Base-by-base conservation (phyloP, 2,113 vertebrate genomes). In the Phalacrocorax aristotelis region DNA sequence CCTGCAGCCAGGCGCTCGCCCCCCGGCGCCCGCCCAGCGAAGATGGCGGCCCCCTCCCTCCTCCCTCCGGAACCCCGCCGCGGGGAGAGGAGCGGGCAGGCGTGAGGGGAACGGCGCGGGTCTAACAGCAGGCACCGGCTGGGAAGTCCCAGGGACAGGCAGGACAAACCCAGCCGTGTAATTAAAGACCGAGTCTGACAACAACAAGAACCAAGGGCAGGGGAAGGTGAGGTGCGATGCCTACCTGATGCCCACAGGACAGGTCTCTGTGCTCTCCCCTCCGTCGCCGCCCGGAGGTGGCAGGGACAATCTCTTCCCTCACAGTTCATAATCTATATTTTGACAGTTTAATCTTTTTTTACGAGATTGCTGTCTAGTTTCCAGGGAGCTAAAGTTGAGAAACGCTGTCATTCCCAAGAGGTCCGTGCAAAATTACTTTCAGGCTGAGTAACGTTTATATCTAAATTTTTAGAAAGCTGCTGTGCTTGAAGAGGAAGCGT, bases 31-130 rank as follows among this genome's bases (percentile, higher is more conserved):
- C 72, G 58, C 90, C 42, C 42, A 4, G 27, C 1, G 92, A 95
- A 95, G 51, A 91, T 95, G 94, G 96, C 95, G 92, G 87, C 69
- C 76, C 87, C 82, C 48, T 60, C 49, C 54, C n/a, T 76, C 8
- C 29, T 2, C 34, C 51, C 38, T 34, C 36, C 51, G 29, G 11
- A 54, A 29, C 69, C 78, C 42, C 36, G 83, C 27, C 40, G 70
- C 27, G 55, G 25, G 42, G 22, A 26, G 78, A 22, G 65, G 19
- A 29, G 64, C 42, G 42, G 70, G 62, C 64, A 8, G 68, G 5
- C 16, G 32, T 2, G 17, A 12, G 19, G n/a, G 15, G 26, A 8
- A 12, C 16, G 12, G 57, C 27, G 55, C 15, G 60, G 36, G 9
- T 52, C 11, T 42, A 10, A 36, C 57, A 58, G 79, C 66, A 2